Base-by-base conservation (phyloP, 2,113 vertebrate genomes). In the Serilophus lunatus region DNA sequence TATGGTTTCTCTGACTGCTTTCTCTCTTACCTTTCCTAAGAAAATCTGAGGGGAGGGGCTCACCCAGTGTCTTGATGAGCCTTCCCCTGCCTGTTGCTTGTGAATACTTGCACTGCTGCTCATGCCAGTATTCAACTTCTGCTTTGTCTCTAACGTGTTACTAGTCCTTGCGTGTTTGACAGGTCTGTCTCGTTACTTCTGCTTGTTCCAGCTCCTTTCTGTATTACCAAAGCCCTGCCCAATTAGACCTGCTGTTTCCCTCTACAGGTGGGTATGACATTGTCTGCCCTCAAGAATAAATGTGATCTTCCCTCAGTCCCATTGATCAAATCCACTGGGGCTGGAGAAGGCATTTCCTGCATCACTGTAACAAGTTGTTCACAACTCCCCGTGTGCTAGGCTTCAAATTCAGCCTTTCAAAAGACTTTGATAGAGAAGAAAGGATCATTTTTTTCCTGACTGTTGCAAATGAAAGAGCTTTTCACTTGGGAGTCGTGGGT, bases 381-480 rank as follows among this genome's bases (percentile, higher is more conserved):
- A 61, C 57, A 64, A 54, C 92, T 95, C 66, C 83, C 91, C 20
- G 6, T 54, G 36, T 2, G 14, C 29, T 17, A 44, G 82, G 69
- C 54, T 92, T 94, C 95, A 79, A 82, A 79, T 83, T 69, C 54
- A 92, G 86, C 65, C 47, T 94, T 97, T 90, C 44, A 53, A 80
- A 92, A 81, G 77, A 36, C 75, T 86, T 86, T 74, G 65, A 69
- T 92, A 93, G 95, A 92, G 79, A 92, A 95, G 76, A 76, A 95
- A 88, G 82, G 84, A 71, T 45, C 8, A 8, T 10, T 91, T 93
- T 92, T 76, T 53, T 40, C 76, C 44, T 82, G 92, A 88, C 93
- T 93, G 59, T 60, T 96, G 63, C 44, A 96, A 95, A 92, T 93
- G 80, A 71, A 96, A 95, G 94, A 88, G 31, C 49, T 94, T 95